Evolutionary conservation across 2,888 invertebrate genomes (phyloP).

Genomic region (Lasioglossum calceatum): DNA sequence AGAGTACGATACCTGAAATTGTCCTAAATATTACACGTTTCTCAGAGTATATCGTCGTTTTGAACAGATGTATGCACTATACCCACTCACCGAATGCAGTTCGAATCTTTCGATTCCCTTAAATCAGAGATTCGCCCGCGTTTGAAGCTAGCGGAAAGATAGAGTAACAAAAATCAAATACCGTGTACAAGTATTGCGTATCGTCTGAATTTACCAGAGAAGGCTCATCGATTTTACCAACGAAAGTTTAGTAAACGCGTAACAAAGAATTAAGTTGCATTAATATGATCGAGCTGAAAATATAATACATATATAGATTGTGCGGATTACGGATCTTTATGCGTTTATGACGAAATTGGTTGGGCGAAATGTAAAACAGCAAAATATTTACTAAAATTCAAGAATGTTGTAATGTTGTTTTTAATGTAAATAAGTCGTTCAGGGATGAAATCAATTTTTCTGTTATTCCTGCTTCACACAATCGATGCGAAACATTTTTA

Average conservation of each 20-base stretch:
- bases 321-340: too few species aligned
- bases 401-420: too few species aligned
- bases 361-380: too few species aligned
- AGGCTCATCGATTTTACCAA: neutral
- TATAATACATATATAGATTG: neutral
- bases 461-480: too few species aligned
- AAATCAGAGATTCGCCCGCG: neutral
- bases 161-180: neutral
- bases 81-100: conserved; percentile 40
- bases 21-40: conserved; percentile 66
- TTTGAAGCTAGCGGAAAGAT: neutral
- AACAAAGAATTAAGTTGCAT: neutral
- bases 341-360: too few species aligned
- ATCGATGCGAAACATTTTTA: too few species aligned
- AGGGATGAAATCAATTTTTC: too few species aligned
- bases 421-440: too few species aligned
- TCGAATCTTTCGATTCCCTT: conserved; percentile 20
- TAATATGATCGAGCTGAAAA: neutral
- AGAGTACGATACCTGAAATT: conserved; percentile 44
- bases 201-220: neutral
- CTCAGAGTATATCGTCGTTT: conserved; percentile 70
- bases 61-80: conserved; percentile 56
- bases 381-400: too few species aligned
- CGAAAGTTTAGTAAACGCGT: neutral
- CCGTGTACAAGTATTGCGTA: neutral